Evolutionary conservation across 1,140 invertebrate genomes (phyloP), one percentile per base, ranked within the genome.

Genomic region (Lethocerus indicus): DNA sequence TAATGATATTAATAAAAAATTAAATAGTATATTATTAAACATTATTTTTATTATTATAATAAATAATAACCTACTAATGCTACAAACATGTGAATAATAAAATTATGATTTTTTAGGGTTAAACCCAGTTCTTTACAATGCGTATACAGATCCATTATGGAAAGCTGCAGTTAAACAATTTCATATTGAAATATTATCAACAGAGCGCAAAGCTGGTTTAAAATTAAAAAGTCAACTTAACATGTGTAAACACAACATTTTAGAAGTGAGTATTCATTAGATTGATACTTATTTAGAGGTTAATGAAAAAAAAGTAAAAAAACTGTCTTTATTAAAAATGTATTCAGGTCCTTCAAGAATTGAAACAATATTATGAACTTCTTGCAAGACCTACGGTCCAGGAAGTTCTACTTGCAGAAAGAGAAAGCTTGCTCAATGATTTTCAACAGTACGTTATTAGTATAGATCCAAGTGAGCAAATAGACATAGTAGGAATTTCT

Each of bases 381-480:
- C 16, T 49, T n/a, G 2, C 16, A 4, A 27, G 48, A 29, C 37
- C 40, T 9, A 21, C 32, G 7, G 16, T 42, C 13, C 13, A 41
- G 20, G 16, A 36, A 12, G 14, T 18, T 2, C 18, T 49, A 16
- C 2, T 42, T 25, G 24, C 37, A 21, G 48, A 49, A 42, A 26
- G 48, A 28, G 14, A 49, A 25, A 13, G 25, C 18, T 26, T 50
- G 4, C 40, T 50, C 1, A 41, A 50, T 1, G 14, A 42, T 23
- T 23, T 50, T 29, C 20, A 23, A 13, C 23, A 50, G 23, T 28
- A 7, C 27, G 40, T 43, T 20, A 16, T 27, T 23, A 18, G 39
- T 32, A 7, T 21, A 1, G n/a, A 42, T 32, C 51, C 49, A 13
- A 39, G 26, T 20, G 51, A 50, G 32, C 26, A 45, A 12, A 45